phyloP scores from a whole-genome alignment of 2,888 invertebrate genomes.

The Anorthoa munda region DNA sequence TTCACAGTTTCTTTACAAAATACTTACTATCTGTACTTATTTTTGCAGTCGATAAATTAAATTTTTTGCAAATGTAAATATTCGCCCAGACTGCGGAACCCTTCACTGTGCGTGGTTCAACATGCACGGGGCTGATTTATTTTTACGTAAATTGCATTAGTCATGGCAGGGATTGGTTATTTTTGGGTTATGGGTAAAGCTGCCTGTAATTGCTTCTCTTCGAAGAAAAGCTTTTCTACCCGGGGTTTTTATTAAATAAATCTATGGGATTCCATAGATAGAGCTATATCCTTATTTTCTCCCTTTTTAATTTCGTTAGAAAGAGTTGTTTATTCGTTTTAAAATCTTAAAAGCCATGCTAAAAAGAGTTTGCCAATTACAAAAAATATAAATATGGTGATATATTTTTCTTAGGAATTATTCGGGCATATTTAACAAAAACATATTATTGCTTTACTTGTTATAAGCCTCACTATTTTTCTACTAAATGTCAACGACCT shows the following conservation, averaged over 20 bases:
- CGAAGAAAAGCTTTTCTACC: not conserved
- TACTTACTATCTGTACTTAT: no score
- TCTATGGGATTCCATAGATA: not conserved
- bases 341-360: no score
- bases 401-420: not conserved
- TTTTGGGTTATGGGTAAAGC: constrained; percentile 15
- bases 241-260: not conserved
- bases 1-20: no score
- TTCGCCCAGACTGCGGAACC: not conserved
- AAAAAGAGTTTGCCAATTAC: no score
- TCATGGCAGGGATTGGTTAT: constrained; percentile 1
- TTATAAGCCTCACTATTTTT: not conserved
- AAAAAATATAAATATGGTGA: no score
- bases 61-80: not conserved
- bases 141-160: constrained; percentile 13
- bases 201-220: not conserved
- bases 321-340: no score
- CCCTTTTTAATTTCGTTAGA: no score
- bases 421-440: not conserved
- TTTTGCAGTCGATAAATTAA: no score
- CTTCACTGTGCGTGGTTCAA: no score
- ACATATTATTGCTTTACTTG: not conserved
- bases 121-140: not conserved
- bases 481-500: not conserved
- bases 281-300: not conserved